Evolutionary conservation across 2,888 invertebrate genomes (phyloP).

Genomic region (Temnothorax ravouxi): DNA sequence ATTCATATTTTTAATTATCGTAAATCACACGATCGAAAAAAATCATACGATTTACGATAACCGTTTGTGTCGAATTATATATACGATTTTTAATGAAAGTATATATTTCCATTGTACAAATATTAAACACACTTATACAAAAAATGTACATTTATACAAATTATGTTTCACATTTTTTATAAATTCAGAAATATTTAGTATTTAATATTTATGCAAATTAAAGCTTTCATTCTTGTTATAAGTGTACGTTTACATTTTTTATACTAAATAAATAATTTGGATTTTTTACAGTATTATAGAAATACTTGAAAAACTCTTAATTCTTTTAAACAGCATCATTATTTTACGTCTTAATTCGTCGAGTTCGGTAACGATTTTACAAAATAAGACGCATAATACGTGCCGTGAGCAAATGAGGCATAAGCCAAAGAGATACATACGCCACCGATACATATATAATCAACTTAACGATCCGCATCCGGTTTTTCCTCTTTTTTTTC

Average conservation of each 20-base stretch:
- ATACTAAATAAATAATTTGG: background rate
- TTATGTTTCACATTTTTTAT: too few species aligned
- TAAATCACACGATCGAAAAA: background rate
- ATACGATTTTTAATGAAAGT: background rate
- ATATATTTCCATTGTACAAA: background rate
- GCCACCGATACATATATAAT: background rate
- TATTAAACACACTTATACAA: background rate
- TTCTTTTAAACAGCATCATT: background rate
- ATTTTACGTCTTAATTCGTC: background rate
- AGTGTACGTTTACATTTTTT: background rate
- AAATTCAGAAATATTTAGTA: too few species aligned
- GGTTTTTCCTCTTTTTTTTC: background rate
- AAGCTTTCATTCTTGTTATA: too few species aligned
- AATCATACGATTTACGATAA: background rate
- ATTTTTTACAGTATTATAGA: background rate
- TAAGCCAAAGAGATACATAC: background rate
- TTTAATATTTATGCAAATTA: too few species aligned
- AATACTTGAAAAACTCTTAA: background rate
- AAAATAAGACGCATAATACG: background rate
- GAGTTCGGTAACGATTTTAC: background rate
- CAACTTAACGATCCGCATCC: background rate
- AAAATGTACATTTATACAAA: slow-evolving; percentile 2
- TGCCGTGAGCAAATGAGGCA: too few species aligned
- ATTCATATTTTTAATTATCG: background rate
- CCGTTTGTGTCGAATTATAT: background rate